phyloP scores from a whole-genome alignment of 2,113 vertebrate species.

The Ornithorhynchus anatinus region DNA sequence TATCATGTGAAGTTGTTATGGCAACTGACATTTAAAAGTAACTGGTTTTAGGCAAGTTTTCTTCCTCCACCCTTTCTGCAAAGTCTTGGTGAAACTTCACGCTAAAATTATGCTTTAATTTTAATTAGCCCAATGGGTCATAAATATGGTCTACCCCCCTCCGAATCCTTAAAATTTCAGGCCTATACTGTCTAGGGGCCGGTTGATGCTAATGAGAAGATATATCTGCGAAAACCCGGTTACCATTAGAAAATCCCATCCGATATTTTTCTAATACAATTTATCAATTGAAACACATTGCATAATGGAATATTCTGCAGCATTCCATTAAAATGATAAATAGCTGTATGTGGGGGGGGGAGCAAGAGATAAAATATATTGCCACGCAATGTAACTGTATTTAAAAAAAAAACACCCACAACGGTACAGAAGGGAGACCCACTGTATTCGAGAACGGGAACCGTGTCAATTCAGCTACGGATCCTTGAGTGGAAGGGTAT shows the following conservation, averaged over 20 bases:
- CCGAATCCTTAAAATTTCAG: conserved; percentile 71
- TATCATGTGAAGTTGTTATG: conserved; percentile 78
- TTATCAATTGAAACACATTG: conserved; percentile 78
- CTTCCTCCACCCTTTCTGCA: conserved; percentile 70
- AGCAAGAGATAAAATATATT: conserved; percentile 67
- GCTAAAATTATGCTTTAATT: conserved; percentile 74
- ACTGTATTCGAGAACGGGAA: background rate
- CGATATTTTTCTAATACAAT: conserved; percentile 75
- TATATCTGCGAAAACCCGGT: conserved; percentile 73
- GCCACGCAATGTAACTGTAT: conserved; percentile 53
- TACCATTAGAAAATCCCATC: conserved; percentile 73
- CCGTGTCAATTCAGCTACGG: background rate
- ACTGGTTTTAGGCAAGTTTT: conserved; percentile 75
- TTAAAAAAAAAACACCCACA: conserved; percentile 63
- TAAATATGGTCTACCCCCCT: conserved; percentile 77
- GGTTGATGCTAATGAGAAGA: conserved; percentile 78
- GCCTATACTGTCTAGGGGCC: conserved; percentile 56
- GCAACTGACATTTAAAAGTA: conserved; percentile 80
- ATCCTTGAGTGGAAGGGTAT: conserved; percentile 39
- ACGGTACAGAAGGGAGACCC: conserved; percentile 14
- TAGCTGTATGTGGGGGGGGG: conserved; percentile 32
- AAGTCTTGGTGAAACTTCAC: conserved; percentile 74
- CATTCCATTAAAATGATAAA: conserved; percentile 78
- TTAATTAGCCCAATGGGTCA: conserved; percentile 78
- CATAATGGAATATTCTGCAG: conserved; percentile 71